Evolutionary conservation across 2,797 vertebrate species (phyloP).

Genomic region (Gallinago nigripennis): DNA sequence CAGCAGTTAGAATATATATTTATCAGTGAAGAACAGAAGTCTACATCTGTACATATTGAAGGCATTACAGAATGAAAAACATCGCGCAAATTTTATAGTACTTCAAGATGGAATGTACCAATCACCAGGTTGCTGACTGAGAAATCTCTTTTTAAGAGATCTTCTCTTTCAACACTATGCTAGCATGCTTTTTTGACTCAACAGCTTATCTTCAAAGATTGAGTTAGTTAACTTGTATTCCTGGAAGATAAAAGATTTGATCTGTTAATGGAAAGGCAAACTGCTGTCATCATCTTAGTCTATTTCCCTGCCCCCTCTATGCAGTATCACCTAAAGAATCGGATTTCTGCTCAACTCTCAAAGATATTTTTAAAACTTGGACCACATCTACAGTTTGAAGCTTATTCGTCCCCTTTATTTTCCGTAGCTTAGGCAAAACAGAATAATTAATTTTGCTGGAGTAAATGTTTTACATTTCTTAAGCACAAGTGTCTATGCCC

Average conservation of each 20-base stretch:
- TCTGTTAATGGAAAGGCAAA: neutral
- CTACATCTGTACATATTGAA: neutral
- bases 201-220: neutral
- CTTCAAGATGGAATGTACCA: neutral
- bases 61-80: slow-evolving; percentile 3
- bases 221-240: neutral
- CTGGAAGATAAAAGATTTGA: neutral
- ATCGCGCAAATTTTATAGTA: neutral
- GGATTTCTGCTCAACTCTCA: neutral
- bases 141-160: neutral
- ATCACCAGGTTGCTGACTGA: neutral
- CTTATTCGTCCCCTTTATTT: neutral
- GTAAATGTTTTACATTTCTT: neutral
- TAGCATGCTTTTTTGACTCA: neutral
- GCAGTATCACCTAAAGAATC: neutral
- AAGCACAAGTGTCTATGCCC: neutral
- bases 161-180: neutral
- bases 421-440: neutral
- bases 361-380: neutral
- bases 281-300: neutral
- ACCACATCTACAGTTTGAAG: neutral
- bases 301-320: neutral
- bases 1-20: neutral
- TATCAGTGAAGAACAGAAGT: neutral
- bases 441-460: neutral